These are phyloP conservation scores for Tor tambroides DNA, from an alignment of 2,113 vertebrate genomes.

Conservation along the genomic window DNA sequence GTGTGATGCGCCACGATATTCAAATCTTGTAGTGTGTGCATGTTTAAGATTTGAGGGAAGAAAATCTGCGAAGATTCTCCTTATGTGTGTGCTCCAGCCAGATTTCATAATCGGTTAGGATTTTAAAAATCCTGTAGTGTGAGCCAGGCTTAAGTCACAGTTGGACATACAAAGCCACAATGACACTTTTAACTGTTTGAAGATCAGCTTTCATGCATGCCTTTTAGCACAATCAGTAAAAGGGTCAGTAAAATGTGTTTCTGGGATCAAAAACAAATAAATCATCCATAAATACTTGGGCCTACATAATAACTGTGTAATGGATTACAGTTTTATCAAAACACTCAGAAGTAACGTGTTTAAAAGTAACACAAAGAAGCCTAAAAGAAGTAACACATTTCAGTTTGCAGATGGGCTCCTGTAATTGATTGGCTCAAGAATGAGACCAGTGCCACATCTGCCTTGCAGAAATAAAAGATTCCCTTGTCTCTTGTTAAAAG, in stretches of 20 bases:
- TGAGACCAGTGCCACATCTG: slow-evolving; percentile 43
- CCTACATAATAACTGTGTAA: not conserved
- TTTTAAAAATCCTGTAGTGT: too few relatives aligned
- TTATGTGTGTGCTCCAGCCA: too few relatives aligned
- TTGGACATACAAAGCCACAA: not conserved
- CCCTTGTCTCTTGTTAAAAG: slow-evolving; percentile 41
- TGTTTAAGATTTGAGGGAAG: too few relatives aligned
- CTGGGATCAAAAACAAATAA: not conserved
- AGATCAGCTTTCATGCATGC: not conserved
- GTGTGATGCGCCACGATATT: too few relatives aligned
- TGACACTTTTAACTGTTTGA: not conserved
- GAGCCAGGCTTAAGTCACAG: too few relatives aligned
- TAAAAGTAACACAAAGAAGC: slow-evolving; percentile 6
- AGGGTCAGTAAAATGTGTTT: not conserved
- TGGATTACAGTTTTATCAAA: slow-evolving; percentile 32
- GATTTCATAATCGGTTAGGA: too few relatives aligned
- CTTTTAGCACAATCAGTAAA: not conserved
- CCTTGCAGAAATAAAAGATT: slow-evolving; percentile 24
- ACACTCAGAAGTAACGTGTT: not conserved
- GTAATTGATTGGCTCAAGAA: slow-evolving; percentile 50
- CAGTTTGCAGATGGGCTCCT: slow-evolving; percentile 20
- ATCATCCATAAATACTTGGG: not conserved
- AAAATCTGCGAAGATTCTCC: too few relatives aligned
- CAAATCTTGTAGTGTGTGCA: too few relatives aligned
- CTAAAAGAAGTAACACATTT: slow-evolving; percentile 38